Conservation (phyloP, 2,888 invertebrate genomes). For the Balanococcus diminutus region DNA sequence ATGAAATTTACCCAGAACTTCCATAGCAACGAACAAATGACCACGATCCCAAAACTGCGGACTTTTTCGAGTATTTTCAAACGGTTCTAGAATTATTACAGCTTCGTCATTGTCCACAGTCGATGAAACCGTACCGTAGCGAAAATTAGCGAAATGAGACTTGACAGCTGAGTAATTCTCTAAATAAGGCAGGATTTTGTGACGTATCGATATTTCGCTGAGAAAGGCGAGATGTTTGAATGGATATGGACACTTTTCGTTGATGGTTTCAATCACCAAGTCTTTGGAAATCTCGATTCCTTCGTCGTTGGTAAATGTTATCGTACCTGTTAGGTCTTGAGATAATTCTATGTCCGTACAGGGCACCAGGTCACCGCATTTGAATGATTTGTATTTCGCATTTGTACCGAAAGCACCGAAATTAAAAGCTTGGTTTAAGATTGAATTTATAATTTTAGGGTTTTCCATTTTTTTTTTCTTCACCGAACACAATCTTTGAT, state of each 20-base stretch:
- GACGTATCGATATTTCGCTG: background rate
- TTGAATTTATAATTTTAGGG: background rate
- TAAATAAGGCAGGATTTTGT: background rate
- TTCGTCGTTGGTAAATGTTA: background rate
- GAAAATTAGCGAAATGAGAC: background rate
- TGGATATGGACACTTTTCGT: background rate
- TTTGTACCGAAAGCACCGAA: background rate
- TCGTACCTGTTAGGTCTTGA: slow-evolving; percentile 1
- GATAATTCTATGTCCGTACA: background rate
- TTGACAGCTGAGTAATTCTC: background rate
- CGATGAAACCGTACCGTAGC: background rate
- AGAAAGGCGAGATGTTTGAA: slow-evolving; percentile 8
- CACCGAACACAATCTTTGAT: background rate
- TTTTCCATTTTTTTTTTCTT: background rate
- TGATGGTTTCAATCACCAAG: background rate
- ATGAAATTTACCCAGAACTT: slow-evolving; percentile 19
- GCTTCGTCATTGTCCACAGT: background rate
- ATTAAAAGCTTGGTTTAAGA: background rate
- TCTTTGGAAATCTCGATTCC: background rate
- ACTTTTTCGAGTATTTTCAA: background rate
- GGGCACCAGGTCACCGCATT: background rate
- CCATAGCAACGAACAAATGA: slow-evolving; percentile 15
- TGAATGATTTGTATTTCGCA: background rate
- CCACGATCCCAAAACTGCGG: background rate
- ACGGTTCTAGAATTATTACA: background rate